Base-by-base conservation (phyloP, 2,113 vertebrate species). In the Odobenus rosmarus region DNA sequence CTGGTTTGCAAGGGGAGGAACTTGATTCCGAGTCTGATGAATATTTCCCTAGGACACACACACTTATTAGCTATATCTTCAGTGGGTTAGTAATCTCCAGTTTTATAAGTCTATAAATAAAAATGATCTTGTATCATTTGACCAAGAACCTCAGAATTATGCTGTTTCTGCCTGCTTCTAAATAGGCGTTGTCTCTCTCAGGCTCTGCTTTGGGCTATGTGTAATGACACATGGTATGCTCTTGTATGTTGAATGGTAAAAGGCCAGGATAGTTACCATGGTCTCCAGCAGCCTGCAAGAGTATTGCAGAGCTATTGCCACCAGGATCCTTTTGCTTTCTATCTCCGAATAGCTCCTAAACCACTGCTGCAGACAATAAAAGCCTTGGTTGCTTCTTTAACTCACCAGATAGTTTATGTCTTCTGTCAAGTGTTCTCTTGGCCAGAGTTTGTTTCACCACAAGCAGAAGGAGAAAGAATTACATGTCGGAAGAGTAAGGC, bases 71-170 rank as follows among this genome's bases (percentile, higher is more conserved):
- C 72, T 95, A 53, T 95, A 88, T 23, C 92, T 98, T 95, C 90
- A 89, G 91, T 96, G 74, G 83, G 96, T 93, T 98, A 49, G 39
- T 81, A 71, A 79, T 74, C 59, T 95, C 93, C 49, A 91, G 57
- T 95, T 98, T 96, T 64, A 79, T 80, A 91, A 90, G 61, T 28
- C 93, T 97, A 51, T 76, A 83, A 96, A 96, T 96, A 93, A 96
- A 97, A 92, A 90, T 92, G 90, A 96, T 11, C 95, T 96, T 90
- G 90, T 91, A 94, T 97, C 90, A 97, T 49, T 94, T 96, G 95
- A 97, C 96, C 95, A 94, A 80, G 67, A 95, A 79, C 49, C 93
- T 96, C 95, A 96, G 92, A 95, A 53, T 49, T 36, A 51, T 71
- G 89, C 53, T 88, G 1, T 91, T 89, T 93, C 36, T 23, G 39